A percentile compares a stretch with the other conserved stretches of the same genome.
Evolutionary conservation across 2,797 vertebrate species (phyloP).

Genomic region (Xenops minutus): DNA sequence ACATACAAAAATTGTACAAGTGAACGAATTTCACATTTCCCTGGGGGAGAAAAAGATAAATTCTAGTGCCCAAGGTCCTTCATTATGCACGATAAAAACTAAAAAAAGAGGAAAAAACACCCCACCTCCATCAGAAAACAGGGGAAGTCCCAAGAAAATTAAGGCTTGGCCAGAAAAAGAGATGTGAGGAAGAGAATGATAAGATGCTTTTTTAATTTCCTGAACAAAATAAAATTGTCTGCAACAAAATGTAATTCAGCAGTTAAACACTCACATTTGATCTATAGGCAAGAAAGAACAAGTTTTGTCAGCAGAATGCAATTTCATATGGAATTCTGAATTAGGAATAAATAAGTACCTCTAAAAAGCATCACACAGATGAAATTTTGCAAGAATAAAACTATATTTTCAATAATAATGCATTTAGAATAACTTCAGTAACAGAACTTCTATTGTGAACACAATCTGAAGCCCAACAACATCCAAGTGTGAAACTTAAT

Average conservation of each 20-base stretch:
- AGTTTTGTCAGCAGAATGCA: not conserved
- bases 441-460: not conserved
- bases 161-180: not conserved
- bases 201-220: not conserved
- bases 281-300: not conserved
- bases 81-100: not conserved
- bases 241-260: not conserved
- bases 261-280: not conserved
- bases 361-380: not conserved
- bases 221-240: not conserved
- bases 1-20: not conserved
- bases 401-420: not conserved
- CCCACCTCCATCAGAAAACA: not conserved
- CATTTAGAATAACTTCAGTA: not conserved
- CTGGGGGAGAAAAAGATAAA: not conserved
- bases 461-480: conserved; percentile 14
- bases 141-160: not conserved
- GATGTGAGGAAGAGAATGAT: not conserved
- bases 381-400: not conserved
- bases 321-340: not conserved
- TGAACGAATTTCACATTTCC: not conserved
- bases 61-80: not conserved
- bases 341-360: not conserved
- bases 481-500: not conserved
- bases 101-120: not conserved